Evolutionary conservation across 2,113 vertebrate species (phyloP).

Genomic region (Archocentrus centrarchus): DNA sequence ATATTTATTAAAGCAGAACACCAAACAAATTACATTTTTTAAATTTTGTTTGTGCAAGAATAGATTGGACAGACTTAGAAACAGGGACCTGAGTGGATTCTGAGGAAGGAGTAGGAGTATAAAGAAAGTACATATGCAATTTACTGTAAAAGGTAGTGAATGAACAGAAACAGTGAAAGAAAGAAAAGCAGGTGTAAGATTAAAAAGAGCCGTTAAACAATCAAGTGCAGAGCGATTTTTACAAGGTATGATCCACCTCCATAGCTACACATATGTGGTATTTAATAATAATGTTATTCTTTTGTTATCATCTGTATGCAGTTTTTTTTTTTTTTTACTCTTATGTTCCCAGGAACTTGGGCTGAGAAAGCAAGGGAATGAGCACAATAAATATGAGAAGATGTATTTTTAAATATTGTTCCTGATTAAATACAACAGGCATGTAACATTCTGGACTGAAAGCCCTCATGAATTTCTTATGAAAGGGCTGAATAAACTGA

Average conservation of each 20-base stretch:
- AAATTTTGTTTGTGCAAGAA: background rate
- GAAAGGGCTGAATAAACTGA: conserved; percentile 8
- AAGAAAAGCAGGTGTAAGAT: conserved; percentile 27
- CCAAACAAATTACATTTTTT: background rate
- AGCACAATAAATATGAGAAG: background rate
- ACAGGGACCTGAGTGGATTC: conserved; percentile 37
- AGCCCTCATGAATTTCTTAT: conserved; percentile 22
- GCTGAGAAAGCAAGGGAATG: background rate
- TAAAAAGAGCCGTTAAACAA: conserved; percentile 20
- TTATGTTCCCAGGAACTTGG: background rate
- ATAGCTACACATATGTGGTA: background rate
- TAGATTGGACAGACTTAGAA: background rate
- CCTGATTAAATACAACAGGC: background rate
- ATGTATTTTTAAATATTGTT: background rate
- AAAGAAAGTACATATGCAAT: conserved; percentile 38
- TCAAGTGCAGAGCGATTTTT: background rate
- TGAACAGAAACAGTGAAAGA: conserved; percentile 36
- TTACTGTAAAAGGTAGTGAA: conserved; percentile 37
- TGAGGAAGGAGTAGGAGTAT: conserved; percentile 35
- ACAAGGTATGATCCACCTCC: background rate
- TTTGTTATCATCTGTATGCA: too few relatives aligned
- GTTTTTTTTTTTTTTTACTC: background rate
- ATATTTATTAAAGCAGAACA: background rate
- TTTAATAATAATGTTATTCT: background rate
- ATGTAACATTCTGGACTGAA: background rate